phyloP scores from a whole-genome alignment of 2,113 vertebrate genomes.

The Corythaeola cristata region DNA sequence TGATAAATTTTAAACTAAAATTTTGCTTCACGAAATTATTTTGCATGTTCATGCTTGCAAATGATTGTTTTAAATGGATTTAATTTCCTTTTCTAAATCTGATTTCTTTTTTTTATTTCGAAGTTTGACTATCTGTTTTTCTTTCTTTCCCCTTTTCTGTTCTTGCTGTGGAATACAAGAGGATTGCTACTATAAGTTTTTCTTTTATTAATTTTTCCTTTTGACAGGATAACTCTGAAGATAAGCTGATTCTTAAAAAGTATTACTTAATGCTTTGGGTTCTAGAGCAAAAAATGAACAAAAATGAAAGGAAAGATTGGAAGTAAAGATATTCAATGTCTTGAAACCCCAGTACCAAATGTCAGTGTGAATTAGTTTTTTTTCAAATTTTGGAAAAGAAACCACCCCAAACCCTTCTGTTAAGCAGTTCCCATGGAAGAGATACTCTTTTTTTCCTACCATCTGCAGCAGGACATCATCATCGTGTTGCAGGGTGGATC shows the following conservation, averaged over 20 bases:
- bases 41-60: not conserved
- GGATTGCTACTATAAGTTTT: not conserved
- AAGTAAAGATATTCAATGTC: not conserved
- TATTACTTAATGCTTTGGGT: not conserved
- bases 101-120: not conserved
- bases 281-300: not conserved
- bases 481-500: not conserved
- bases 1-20: not conserved
- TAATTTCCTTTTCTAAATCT: not conserved
- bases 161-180: not conserved
- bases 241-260: not conserved
- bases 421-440: not conserved
- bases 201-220: not conserved
- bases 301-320: not conserved
- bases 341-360: not conserved
- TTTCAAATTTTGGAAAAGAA: not conserved
- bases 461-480: not conserved
- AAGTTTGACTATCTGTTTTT: not conserved
- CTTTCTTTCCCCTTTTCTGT: not conserved
- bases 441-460: not conserved
- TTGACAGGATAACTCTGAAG: not conserved
- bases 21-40: not conserved
- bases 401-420: not conserved
- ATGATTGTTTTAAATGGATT: not conserved
- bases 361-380: not conserved